Percentiles rank a stretch among this genome's conserved stretches.
Conservation (phyloP, 2,888 invertebrate genomes). For the Seira musarum region DNA sequence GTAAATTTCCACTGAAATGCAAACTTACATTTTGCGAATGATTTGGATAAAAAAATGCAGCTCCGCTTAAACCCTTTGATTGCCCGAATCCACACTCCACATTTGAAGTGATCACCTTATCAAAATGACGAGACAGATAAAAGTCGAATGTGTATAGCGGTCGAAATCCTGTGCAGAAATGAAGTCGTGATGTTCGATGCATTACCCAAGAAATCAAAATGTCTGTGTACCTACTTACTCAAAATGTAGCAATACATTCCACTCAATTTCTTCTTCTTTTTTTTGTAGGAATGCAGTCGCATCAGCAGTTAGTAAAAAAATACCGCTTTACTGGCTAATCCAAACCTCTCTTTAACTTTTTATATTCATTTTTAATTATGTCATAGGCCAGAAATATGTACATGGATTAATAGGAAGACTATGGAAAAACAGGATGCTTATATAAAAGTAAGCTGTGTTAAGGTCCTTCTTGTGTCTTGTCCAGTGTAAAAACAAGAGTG, state of each 20-base stretch:
- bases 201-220: not conserved
- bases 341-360: not conserved
- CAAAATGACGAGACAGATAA: constrained; percentile 30
- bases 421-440: not conserved
- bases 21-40: constrained; percentile 6
- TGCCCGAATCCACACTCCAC: constrained; percentile 20
- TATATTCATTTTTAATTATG: constrained; percentile 1
- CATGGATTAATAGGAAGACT: not conserved
- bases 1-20: not conserved
- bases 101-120: constrained; percentile 14
- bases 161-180: constrained; percentile 6
- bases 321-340: not conserved
- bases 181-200: not conserved
- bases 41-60: not conserved
- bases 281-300: not conserved
- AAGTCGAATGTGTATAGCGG: constrained; percentile 3
- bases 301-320: not conserved
- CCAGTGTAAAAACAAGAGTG: too few relatives aligned
- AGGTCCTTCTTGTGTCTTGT: too few relatives aligned
- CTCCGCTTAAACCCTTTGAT: not conserved
- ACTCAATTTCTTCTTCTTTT: not conserved
- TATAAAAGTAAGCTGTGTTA: too few relatives aligned
- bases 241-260: constrained; percentile 1
- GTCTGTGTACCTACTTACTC: not conserved
- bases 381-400: constrained; percentile 11